phyloP scores from a whole-genome alignment of 2,797 vertebrate species.

The Paramormyrops hopkinsi region DNA sequence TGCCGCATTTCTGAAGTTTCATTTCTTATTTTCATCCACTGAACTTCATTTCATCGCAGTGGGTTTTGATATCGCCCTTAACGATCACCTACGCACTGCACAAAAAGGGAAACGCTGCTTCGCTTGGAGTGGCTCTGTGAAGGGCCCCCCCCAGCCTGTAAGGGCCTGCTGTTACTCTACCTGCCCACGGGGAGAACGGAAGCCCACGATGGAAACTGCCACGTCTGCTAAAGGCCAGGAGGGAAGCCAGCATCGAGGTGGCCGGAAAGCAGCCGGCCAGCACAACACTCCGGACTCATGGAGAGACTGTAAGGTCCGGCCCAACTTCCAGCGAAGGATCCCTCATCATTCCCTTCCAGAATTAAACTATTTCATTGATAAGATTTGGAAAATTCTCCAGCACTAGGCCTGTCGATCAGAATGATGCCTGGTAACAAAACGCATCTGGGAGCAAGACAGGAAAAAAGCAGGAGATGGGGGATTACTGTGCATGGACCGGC shows the following conservation, averaged over 20 bases:
- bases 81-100: neutral
- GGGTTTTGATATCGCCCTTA: neutral
- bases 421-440: neutral
- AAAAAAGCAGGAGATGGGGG: neutral
- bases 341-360: neutral
- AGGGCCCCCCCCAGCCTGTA: neutral
- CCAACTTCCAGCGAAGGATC: neutral
- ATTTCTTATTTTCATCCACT: neutral
- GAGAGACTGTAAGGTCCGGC: neutral
- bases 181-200: neutral
- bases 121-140: neutral
- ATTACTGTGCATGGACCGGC: neutral
- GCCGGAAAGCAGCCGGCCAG: neutral
- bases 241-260: neutral
- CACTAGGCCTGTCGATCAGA: neutral
- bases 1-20: neutral
- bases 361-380: neutral
- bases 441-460: neutral
- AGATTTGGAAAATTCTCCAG: neutral
- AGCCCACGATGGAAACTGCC: neutral
- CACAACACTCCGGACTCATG: neutral
- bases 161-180: neutral
- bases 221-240: neutral
- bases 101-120: neutral
- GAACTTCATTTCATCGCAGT: neutral